phyloP scores from a whole-genome alignment of 2,113 vertebrate genomes.

The Danionella cerebrum region DNA sequence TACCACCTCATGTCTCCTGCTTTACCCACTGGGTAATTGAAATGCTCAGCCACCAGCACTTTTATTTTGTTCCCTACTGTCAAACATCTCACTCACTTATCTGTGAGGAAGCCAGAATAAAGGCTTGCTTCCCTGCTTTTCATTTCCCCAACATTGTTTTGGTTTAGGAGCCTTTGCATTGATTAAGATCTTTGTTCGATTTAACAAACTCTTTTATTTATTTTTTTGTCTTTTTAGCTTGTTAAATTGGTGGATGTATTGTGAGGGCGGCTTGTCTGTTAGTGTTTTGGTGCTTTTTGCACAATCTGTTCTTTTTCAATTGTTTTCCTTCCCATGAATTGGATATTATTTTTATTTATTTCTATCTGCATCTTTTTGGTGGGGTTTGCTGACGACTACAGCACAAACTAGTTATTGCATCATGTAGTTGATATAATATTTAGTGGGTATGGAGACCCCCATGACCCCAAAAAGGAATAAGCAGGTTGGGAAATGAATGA shows the following conservation, averaged over 20 bases:
- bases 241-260: too few relatives aligned
- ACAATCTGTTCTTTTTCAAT: slow-evolving; percentile 34
- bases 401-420: too few relatives aligned
- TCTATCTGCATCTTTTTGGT: too few relatives aligned
- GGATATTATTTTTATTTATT: too few relatives aligned
- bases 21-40: slow-evolving; percentile 17
- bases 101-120: not conserved
- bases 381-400: too few relatives aligned
- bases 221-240: too few relatives aligned
- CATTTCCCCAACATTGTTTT: not conserved
- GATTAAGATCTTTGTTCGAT: not conserved
- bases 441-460: too few relatives aligned
- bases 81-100: slow-evolving; percentile 28
- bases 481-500: too few relatives aligned
- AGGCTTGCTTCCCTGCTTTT: slow-evolving; percentile 16
- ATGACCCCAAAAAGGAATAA: too few relatives aligned
- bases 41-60: slow-evolving; percentile 5
- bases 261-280: too few relatives aligned
- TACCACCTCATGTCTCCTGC: slow-evolving; percentile 2
- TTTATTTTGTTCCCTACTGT: slow-evolving; percentile 19
- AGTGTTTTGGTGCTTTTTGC: slow-evolving; percentile 38
- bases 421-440: too few relatives aligned
- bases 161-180: not conserved
- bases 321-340: too few relatives aligned
- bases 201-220: not conserved